Conservation (phyloP, 2,888 invertebrate species). For the Tachina lurida region DNA sequence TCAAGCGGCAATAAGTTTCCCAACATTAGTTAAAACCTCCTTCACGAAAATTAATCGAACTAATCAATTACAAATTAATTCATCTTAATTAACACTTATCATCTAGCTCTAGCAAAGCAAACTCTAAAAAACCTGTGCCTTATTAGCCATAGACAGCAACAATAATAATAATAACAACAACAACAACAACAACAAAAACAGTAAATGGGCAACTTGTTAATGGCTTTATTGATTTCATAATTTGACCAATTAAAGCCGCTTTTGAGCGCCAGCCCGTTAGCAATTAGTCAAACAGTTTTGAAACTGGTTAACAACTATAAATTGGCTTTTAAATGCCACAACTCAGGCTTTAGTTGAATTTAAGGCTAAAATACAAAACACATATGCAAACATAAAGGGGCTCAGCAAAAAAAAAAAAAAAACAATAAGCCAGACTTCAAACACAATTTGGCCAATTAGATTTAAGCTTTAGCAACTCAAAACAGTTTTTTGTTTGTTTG, state of each 20-base stretch:
- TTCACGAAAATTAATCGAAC: slow-evolving; percentile 23
- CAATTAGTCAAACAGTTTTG: slow-evolving; percentile 59
- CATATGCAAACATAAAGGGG: slow-evolving; percentile 14
- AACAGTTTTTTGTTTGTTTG: background rate
- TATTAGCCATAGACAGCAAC: background rate
- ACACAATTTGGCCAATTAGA: slow-evolving; percentile 62
- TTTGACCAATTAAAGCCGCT: slow-evolving; percentile 73
- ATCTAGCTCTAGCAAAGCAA: background rate
- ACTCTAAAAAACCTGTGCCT: slow-evolving; percentile 10
- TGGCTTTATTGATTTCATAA: slow-evolving; percentile 72
- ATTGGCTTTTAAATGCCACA: slow-evolving; percentile 20
- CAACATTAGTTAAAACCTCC: slow-evolving; percentile 15
- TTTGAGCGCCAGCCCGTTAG: slow-evolving; percentile 57
- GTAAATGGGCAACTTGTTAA: slow-evolving; percentile 72
- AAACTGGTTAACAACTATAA: slow-evolving; percentile 4
- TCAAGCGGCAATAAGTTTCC: slow-evolving; percentile 47
- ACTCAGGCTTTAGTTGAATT: slow-evolving; percentile 8
- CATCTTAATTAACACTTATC: slow-evolving; percentile 22
- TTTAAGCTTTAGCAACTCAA: slow-evolving; percentile 60
- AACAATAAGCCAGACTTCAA: background rate
- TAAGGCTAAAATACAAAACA: slow-evolving; percentile 8
- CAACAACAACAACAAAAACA: slow-evolving; percentile 30
- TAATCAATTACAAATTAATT: slow-evolving; percentile 51
- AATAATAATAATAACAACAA: slow-evolving; percentile 60
- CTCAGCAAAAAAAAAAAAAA: background rate